These are phyloP conservation scores for Pocillopora meandrina DNA, from an alignment of 92 coral and sea anemone genomes.

Conservation along the genomic window DNA sequence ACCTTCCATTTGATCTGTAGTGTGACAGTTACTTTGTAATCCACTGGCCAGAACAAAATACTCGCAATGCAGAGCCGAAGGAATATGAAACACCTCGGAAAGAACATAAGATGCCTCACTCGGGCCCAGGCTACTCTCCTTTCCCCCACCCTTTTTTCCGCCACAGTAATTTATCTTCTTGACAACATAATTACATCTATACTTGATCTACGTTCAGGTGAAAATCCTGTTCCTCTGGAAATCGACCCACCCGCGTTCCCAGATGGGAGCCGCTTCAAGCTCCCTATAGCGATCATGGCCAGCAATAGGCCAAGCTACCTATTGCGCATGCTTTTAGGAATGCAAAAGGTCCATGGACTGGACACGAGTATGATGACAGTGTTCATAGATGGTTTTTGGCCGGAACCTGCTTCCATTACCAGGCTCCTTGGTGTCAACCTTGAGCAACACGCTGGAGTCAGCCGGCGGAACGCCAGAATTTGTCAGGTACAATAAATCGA, in stretches of 20 bases:
- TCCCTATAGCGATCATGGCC: slow-evolving; percentile 83
- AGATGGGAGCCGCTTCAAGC: slow-evolving; percentile 64
- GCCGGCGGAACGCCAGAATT: slow-evolving; percentile 62
- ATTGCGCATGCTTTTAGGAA: slow-evolving; percentile 73
- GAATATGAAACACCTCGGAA: no score
- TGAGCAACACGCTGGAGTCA: slow-evolving; percentile 69
- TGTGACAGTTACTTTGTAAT: no score
- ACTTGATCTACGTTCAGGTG: slow-evolving; percentile 44
- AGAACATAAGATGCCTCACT: no score
- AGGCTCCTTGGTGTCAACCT: slow-evolving; percentile 64
- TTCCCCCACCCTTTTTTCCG: no score
- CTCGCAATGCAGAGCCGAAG: no score
- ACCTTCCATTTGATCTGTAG: background rate
- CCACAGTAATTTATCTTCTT: no score
- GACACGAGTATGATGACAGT: slow-evolving; percentile 65
- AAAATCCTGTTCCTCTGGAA: slow-evolving; percentile 44
- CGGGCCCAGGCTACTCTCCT: no score
- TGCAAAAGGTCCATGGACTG: slow-evolving; percentile 72
- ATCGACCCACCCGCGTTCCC: slow-evolving; percentile 64
- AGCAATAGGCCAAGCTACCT: slow-evolving; percentile 80
- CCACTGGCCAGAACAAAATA: no score
- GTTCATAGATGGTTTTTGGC: slow-evolving; percentile 75
- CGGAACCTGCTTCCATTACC: slow-evolving; percentile 69
- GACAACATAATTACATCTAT: background rate
- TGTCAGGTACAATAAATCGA: slow-evolving; percentile 58